Conservation (phyloP, 2,113 vertebrate genomes). For the Bos javanicus region DNA sequence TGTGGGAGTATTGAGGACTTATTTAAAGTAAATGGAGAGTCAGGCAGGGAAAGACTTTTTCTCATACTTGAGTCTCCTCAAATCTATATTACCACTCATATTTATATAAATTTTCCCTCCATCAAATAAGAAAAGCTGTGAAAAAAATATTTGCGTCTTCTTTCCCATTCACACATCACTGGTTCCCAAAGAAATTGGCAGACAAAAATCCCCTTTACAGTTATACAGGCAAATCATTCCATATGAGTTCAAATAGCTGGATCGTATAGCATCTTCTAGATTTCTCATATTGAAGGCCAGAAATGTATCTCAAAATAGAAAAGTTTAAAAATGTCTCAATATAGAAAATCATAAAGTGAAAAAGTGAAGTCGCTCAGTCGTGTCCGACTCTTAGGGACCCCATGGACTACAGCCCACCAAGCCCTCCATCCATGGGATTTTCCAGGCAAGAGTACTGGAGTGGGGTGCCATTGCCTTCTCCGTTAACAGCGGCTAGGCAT, state of each 20-base stretch:
- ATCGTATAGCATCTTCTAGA: not conserved
- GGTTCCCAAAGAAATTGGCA: not conserved
- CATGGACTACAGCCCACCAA: no score
- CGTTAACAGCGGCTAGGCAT: no score
- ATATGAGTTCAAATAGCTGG: not conserved
- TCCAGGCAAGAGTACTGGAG: no score
- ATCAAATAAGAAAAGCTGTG: not conserved
- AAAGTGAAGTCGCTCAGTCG: no score
- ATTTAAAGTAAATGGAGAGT: not conserved
- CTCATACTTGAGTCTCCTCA: not conserved
- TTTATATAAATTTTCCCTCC: not conserved
- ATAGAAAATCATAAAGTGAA: not conserved
- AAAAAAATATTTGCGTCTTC: not conserved
- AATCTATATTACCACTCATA: not conserved
- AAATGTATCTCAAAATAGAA: constrained; percentile 20
- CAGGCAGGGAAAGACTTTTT: not conserved
- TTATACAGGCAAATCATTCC: not conserved
- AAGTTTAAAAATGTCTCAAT: not conserved
- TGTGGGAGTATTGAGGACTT: not conserved
- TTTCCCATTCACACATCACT: not conserved
- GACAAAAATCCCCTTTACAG: not conserved
- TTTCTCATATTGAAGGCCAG: not conserved
- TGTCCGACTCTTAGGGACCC: no score
- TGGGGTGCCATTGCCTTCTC: no score
- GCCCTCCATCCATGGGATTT: no score